Conservation (phyloP, 2,797 vertebrate species). For the Setipinna tenuifilis region DNA sequence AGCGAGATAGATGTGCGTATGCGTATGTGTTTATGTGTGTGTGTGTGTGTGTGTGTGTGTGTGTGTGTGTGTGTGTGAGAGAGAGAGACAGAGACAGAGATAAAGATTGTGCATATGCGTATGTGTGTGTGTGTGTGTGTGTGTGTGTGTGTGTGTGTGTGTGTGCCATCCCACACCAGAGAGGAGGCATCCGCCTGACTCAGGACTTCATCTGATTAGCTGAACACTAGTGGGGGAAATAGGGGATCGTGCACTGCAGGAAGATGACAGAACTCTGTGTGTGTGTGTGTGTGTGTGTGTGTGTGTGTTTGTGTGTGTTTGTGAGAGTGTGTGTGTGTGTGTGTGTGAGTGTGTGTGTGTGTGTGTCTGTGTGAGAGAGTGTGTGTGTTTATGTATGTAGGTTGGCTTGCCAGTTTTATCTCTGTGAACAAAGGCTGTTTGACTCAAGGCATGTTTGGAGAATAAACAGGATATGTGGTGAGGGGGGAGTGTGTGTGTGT, state of each 20-base stretch:
- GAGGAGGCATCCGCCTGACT: background rate
- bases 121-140: too few species aligned
- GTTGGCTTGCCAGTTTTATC: background rate
- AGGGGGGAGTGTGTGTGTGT: background rate
- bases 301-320: conserved; percentile 19
- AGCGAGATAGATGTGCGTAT: background rate
- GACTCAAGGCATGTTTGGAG: background rate
- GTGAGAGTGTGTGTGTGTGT: background rate
- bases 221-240: background rate
- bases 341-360: conserved; percentile 12
- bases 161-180: too few species aligned
- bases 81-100: too few species aligned
- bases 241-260: background rate
- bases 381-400: background rate
- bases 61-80: too few species aligned
- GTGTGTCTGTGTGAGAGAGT: background rate
- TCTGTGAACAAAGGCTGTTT: background rate
- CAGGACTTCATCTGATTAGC: background rate
- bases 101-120: too few species aligned
- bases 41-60: too few species aligned
- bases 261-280: background rate
- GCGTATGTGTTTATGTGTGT: too few species aligned
- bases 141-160: too few species aligned
- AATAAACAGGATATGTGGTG: background rate
- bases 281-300: background rate